Evolutionary conservation across 2,113 vertebrate species (phyloP).

Genomic region (Oryzias javanicus): DNA sequence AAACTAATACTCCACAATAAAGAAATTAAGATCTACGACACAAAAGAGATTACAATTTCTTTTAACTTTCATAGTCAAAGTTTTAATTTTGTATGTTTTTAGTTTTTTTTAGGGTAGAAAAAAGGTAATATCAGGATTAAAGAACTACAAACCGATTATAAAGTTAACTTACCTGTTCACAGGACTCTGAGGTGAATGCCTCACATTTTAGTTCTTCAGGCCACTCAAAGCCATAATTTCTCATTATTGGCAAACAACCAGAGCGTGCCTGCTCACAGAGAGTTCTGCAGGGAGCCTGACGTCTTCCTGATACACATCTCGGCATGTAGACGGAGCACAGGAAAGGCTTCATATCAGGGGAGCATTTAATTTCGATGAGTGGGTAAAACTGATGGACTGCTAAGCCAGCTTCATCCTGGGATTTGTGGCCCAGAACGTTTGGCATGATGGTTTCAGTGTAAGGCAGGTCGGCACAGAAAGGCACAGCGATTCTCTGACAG

Average conservation of each 20-base stretch:
- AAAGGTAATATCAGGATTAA: too few species aligned
- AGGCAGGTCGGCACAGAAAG: conserved; percentile 77
- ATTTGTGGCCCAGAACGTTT: conserved; percentile 77
- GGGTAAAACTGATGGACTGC: conserved; percentile 72
- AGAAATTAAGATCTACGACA: too few species aligned
- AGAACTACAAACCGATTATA: neutral
- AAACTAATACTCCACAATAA: too few species aligned
- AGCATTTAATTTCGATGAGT: conserved; percentile 79
- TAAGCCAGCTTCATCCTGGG: conserved; percentile 62
- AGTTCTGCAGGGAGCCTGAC: conserved; percentile 82
- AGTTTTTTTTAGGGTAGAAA: too few species aligned
- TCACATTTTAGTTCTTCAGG: conserved; percentile 81
- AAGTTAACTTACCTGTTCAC: conserved; percentile 36
- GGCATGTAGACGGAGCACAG: conserved; percentile 86
- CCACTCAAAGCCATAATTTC: conserved; percentile 81
- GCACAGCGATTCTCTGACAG: conserved; percentile 82
- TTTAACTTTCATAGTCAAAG: too few species aligned
- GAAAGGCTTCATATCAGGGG: conserved; percentile 83
- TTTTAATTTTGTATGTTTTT: too few species aligned
- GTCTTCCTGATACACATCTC: conserved; percentile 80
- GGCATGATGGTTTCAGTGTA: conserved; percentile 77
- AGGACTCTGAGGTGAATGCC: conserved; percentile 70
- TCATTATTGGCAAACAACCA: conserved; percentile 82
- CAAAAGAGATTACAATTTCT: too few species aligned
- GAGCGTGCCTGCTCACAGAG: conserved; percentile 83